Evolutionary conservation across 2,888 invertebrate species (phyloP), one percentile per base, ranked within the genome.

Genomic region (Tuberolachnus salignus): DNA sequence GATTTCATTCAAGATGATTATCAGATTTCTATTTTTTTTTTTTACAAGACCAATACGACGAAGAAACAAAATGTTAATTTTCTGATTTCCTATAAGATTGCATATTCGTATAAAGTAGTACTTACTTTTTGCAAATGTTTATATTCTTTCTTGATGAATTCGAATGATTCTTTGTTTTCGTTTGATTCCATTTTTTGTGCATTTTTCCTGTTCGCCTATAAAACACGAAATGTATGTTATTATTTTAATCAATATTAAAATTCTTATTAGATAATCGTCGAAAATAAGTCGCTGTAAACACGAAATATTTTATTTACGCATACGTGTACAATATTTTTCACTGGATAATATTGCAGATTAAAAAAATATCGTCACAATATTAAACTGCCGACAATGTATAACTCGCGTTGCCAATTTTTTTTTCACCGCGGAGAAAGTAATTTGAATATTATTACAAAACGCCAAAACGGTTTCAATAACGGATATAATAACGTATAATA

Each of bases 81-180:
- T 26, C 10, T 23, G 14, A 59, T 59, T 26, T 59, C 9, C 4
- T 34, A 34, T 34, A 34, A 6, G 34, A 59, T 26, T 59, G 1
- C 1, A 23, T n/a, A n/a, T 59, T 26, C 14, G 16, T 26, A 53
- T 49, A 14, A 1, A 59, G 26, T 59, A 1, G 16, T 42, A 78
- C 59, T 69, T 61, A 78, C 78, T 42, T 69, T 69, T 78, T 78
- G 69, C 10, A 78, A 61, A 67, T 78, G 16, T 59, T 59, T 69
- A 42, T 78, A 78, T 51, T 78, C 78, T 42, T 78, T 78, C 44
- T n/a, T 69, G 13, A 78, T 78, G 9, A 59, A 69, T 21, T 69
- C 69, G 21, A 69, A 69, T 3, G 78, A 78, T 59, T 59, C 69
- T 10, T 61, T 49, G 59, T 67, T 78, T 34, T 69, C 59, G 11